Evolutionary conservation across 2,888 invertebrate species (phyloP).

Genomic region (Anodontia alba): DNA sequence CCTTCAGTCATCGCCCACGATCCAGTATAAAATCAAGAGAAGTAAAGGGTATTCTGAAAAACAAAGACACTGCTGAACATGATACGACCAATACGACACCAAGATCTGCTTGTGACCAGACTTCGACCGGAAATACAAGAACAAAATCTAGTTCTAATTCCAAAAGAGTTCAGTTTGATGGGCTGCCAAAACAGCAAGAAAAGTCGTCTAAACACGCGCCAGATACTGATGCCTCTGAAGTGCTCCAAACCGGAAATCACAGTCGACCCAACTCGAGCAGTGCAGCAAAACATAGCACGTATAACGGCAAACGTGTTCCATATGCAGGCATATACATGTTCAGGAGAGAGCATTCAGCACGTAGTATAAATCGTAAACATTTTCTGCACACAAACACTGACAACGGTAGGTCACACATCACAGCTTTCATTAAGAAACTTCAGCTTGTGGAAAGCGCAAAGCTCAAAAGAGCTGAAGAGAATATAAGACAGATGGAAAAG

Average conservation of each 20-base stretch:
- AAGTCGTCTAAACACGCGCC: not conserved
- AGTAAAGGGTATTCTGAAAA: conserved; percentile 4
- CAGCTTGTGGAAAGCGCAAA: not conserved
- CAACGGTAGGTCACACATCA: not conserved
- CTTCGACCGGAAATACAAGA: not conserved
- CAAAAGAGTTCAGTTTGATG: not conserved
- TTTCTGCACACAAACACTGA: not conserved
- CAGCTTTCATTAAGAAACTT: conserved; percentile 3
- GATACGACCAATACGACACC: not conserved
- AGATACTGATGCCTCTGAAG: not conserved
- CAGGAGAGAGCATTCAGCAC: not conserved
- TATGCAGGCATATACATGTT: not conserved
- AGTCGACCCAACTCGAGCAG: not conserved
- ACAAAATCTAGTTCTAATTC: not conserved
- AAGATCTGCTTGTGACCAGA: not conserved
- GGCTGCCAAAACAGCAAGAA: not conserved
- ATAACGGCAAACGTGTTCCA: not conserved
- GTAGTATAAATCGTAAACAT: not conserved
- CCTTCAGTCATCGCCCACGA: not conserved
- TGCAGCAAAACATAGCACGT: not conserved
- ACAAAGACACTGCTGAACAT: not conserved
- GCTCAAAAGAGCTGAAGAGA: conserved; percentile 8
- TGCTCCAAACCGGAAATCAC: not conserved
- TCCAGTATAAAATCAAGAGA: not conserved
- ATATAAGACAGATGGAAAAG: not conserved